Conservation (phyloP, 2,113 vertebrate genomes). For the Larimichthys crocea region DNA sequence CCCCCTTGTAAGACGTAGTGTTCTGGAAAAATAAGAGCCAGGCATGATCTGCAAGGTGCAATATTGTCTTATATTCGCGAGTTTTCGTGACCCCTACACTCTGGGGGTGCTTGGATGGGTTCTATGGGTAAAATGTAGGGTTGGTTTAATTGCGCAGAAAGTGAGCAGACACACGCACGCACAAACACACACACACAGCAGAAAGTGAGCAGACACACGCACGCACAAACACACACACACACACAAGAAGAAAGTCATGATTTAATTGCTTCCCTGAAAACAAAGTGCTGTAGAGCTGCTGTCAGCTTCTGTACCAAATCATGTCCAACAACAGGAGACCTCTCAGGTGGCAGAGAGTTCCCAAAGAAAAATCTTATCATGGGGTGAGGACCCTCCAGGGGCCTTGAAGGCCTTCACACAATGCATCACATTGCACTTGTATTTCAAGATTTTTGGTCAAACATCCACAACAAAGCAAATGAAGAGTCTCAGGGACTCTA, state of each 20-base stretch:
- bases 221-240: too few species aligned
- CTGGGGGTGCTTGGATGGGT: not conserved
- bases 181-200: too few species aligned
- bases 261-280: not conserved
- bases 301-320: conserved; percentile 11
- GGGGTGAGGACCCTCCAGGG: not conserved
- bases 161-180: not conserved
- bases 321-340: not conserved
- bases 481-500: not conserved
- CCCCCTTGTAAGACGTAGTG: conserved; percentile 4
- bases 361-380: not conserved
- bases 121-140: not conserved
- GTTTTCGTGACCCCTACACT: not conserved
- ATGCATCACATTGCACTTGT: not conserved
- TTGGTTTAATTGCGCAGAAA: not conserved
- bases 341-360: not conserved
- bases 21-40: not conserved
- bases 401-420: not conserved
- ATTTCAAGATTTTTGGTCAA: not conserved
- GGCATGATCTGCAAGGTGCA: not conserved
- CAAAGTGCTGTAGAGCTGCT: conserved; percentile 10
- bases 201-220: not conserved
- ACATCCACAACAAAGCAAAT: not conserved
- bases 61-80: not conserved
- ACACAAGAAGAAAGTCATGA: not conserved